A percentile compares a stretch with the other conserved stretches of the same genome.
Evolutionary conservation across 2,113 vertebrate genomes (phyloP).

Genomic region (Lepisosteus osseus): DNA sequence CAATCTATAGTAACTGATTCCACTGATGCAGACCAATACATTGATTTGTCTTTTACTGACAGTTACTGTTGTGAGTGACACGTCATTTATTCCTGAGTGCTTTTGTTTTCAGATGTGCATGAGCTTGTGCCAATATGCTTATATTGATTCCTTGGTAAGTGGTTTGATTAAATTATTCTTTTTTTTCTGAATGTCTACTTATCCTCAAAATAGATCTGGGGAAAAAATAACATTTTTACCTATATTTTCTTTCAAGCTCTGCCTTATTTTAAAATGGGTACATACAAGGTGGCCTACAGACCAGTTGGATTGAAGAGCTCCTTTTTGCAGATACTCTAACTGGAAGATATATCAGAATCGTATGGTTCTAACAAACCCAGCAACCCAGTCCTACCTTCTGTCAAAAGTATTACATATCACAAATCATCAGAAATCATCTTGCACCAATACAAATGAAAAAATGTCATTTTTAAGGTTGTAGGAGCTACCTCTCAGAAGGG

Average conservation of each 20-base stretch:
- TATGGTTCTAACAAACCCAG: not conserved
- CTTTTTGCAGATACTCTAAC: not conserved
- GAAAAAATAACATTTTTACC: not conserved
- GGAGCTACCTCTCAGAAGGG: not conserved
- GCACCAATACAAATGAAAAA: not conserved
- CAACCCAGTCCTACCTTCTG: not conserved
- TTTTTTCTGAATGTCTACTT: not conserved
- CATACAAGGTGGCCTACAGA: no score
- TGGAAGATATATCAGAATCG: not conserved
- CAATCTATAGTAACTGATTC: constrained; percentile 5
- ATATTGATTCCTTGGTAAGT: not conserved
- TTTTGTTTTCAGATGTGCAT: not conserved
- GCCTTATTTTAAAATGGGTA: not conserved
- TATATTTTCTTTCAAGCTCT: not conserved
- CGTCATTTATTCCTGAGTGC: not conserved
- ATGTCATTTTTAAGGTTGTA: not conserved
- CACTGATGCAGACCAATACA: not conserved
- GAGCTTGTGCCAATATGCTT: not conserved
- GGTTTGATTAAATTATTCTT: not conserved
- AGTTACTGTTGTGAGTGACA: not conserved
- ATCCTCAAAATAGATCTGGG: not conserved
- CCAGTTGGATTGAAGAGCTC: no score
- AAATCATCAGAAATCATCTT: constrained; percentile 1
- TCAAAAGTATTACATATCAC: not conserved
- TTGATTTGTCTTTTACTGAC: not conserved